Evolutionary conservation across 2,113 vertebrate species (phyloP).

Genomic region (Melanocharis versteri): DNA sequence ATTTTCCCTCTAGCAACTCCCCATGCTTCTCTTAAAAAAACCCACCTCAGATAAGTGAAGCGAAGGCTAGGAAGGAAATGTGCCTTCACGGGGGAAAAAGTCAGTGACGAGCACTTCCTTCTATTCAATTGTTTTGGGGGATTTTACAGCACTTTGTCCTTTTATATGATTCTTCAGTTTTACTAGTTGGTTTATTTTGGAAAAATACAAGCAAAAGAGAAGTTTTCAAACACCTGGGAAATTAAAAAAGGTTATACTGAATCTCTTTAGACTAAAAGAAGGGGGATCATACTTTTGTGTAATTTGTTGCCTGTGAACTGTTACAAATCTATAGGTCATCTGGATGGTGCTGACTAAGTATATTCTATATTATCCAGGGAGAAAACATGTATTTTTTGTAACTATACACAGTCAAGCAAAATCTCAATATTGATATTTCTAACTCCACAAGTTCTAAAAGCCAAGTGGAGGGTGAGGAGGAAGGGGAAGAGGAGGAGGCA

Average conservation of each 20-base stretch:
- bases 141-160: constrained; percentile 76
- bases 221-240: background rate
- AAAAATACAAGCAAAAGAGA: constrained; percentile 48
- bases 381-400: background rate
- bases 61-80: constrained; percentile 83
- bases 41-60: constrained; percentile 79
- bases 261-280: constrained; percentile 4
- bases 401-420: constrained; percentile 3
- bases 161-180: constrained; percentile 73
- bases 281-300: background rate
- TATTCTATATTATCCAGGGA: background rate
- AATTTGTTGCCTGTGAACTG: constrained; percentile 16
- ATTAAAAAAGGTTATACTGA: background rate
- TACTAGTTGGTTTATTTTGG: constrained; percentile 67
- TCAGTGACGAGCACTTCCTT: constrained; percentile 88
- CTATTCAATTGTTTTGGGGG: constrained; percentile 87
- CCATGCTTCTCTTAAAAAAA: constrained; percentile 71
- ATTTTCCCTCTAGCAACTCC: constrained; percentile 80
- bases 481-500: background rate
- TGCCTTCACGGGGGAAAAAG: constrained; percentile 83
- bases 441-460: background rate
- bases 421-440: background rate
- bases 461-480: background rate
- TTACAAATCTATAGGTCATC: constrained; percentile 38
- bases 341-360: constrained; percentile 18